Evolutionary conservation across 2,888 invertebrate species (phyloP).

Genomic region (Mystacides longicornis): DNA sequence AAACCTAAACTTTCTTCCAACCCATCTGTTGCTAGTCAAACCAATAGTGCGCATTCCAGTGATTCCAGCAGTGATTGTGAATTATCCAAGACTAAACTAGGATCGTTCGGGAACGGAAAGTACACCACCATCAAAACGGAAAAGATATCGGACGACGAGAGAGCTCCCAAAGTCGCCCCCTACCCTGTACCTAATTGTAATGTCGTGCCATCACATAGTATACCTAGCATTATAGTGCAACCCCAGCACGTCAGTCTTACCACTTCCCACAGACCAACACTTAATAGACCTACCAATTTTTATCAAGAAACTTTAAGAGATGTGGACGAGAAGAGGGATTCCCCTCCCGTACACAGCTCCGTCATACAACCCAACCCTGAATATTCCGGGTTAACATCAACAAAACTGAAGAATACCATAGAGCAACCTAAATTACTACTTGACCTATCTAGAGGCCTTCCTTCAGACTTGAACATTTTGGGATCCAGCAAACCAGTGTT

Average conservation of each 20-base stretch:
- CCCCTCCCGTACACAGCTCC: conserved; percentile 15
- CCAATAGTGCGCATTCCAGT: conserved; percentile 19
- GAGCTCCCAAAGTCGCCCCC: not conserved
- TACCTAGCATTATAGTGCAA: not conserved
- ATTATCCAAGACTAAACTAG: conserved; percentile 9
- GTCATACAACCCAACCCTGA: conserved; percentile 24
- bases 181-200: not conserved
- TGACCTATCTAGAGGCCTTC: conserved; percentile 24
- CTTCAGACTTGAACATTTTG: not conserved
- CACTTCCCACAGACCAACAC: not conserved
- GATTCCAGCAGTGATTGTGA: conserved; percentile 22
- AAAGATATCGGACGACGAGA: not conserved
- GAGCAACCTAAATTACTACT: conserved; percentile 27
- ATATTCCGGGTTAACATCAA: conserved; percentile 6
- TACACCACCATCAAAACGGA: not conserved
- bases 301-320: conserved; percentile 23
- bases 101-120: conserved; percentile 11
- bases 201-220: not conserved
- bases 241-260: not conserved
- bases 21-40: not conserved
- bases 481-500: conserved; percentile 26
- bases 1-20: not conserved
- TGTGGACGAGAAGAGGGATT: conserved; percentile 8
- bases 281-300: conserved; percentile 19
- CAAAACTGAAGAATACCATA: not conserved